These are phyloP conservation scores for Dimorphilus gyrociliatus DNA, from an alignment of 2,888 invertebrate genomes.

Conservation along the genomic window DNA sequence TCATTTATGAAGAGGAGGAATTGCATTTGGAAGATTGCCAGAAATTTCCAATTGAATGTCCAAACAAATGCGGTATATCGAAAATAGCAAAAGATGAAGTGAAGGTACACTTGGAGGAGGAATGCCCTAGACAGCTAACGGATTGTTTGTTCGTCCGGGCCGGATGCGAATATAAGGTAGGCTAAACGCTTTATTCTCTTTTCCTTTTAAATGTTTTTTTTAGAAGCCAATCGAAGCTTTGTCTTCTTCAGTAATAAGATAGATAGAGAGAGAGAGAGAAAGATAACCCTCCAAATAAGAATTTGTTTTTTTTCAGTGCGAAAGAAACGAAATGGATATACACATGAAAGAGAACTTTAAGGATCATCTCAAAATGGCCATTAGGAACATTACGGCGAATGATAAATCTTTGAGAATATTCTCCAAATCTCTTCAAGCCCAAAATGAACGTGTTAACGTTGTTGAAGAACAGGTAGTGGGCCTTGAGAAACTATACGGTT, in stretches of 20 bases:
- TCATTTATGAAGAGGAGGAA: conserved; percentile 14
- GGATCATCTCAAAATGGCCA: conserved; percentile 26
- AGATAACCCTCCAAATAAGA: no score
- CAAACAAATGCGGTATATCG: conserved; percentile 18
- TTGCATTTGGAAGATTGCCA: conserved; percentile 16
- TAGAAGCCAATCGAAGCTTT: no score
- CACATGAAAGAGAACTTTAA: conserved; percentile 32
- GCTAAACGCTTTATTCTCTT: no score
- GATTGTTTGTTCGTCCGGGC: no score
- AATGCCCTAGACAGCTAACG: no score
- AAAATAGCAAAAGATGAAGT: conserved; percentile 17
- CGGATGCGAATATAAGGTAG: no score
- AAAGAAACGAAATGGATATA: conserved; percentile 23
- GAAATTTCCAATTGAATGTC: conserved; percentile 18
- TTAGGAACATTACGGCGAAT: conserved; percentile 26
- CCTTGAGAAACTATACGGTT: conserved; percentile 33
- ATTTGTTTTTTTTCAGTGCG: no score
- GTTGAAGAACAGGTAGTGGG: conserved; percentile 13
- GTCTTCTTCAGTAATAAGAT: no score
- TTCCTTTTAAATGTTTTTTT: no score
- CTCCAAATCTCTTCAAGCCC: no score
- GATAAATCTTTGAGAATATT: no score
- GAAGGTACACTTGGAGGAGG: not conserved
- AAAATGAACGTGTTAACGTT: conserved; percentile 8
- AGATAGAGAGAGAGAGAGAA: no score